Percentiles rank a stretch among this genome's conserved stretches.
Conservation (phyloP, 2,797 vertebrate species). For the Spinus olivaceus region DNA sequence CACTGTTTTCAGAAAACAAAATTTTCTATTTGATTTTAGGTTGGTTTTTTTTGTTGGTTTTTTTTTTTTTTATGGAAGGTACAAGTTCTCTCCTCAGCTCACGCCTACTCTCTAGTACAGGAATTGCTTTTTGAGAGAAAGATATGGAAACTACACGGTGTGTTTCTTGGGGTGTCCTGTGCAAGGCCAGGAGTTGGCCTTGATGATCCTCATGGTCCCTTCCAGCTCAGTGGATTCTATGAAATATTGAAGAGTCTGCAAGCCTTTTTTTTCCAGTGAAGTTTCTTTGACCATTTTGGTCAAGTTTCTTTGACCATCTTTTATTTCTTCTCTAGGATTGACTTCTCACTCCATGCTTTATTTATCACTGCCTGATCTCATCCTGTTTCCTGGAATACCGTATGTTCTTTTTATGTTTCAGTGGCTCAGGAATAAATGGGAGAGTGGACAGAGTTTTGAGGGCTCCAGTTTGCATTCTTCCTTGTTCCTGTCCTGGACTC, state of each 20-base stretch:
- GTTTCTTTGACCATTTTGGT: not conserved
- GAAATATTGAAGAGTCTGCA: not conserved
- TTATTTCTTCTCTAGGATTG: not conserved
- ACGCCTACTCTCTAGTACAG: not conserved
- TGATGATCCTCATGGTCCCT: accelerated
- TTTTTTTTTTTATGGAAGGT: not conserved
- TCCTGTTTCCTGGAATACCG: not conserved
- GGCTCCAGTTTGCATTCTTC: not conserved
- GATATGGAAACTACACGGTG: not conserved
- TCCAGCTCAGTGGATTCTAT: not conserved
- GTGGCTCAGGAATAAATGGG: not conserved
- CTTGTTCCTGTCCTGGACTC: not conserved
- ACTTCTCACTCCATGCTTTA: not conserved
- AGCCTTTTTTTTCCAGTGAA: not conserved
- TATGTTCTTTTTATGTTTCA: not conserved
- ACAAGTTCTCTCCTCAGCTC: not conserved
- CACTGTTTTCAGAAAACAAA: not conserved
- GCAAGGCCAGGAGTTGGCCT: not conserved
- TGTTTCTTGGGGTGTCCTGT: not conserved
- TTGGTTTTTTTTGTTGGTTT: not conserved
- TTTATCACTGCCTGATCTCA: not conserved
- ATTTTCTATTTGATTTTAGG: not conserved
- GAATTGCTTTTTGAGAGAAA: not conserved
- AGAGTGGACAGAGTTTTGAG: not conserved
- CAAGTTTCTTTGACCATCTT: not conserved